These are phyloP conservation scores for Euglossa dilemma DNA, from an alignment of 1,140 invertebrate species.

Conservation along the genomic window DNA sequence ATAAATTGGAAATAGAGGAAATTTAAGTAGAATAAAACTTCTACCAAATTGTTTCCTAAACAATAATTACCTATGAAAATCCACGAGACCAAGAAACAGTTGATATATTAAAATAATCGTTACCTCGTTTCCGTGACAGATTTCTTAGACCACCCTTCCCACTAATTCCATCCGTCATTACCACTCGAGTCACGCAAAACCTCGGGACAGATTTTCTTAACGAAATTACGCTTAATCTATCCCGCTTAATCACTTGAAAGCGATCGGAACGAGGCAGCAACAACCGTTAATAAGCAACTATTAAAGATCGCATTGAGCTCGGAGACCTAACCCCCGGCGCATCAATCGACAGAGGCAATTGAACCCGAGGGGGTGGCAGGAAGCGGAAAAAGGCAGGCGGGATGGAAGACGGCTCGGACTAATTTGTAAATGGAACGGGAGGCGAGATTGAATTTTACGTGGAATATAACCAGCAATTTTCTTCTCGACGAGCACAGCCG, in stretches of 20 bases:
- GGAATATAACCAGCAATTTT: conserved; percentile 72
- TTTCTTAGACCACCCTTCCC: too few species aligned
- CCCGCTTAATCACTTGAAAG: not conserved
- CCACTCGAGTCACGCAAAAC: too few species aligned
- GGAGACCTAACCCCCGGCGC: not conserved
- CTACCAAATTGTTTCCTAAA: too few species aligned
- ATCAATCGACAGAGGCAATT: conserved; percentile 9
- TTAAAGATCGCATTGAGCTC: not conserved
- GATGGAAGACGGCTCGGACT: conserved; percentile 46
- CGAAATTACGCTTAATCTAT: not conserved
- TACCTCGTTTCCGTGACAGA: too few species aligned
- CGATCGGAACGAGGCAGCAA: not conserved
- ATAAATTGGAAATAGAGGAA: too few species aligned
- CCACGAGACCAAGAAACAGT: too few species aligned
- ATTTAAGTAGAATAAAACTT: too few species aligned
- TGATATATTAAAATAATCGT: too few species aligned
- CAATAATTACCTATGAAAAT: too few species aligned
- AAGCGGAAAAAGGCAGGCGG: not conserved
- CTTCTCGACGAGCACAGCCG: conserved; percentile 51
- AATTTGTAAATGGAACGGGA: conserved; percentile 73
- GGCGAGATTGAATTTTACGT: conserved; percentile 74
- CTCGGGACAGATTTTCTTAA: not conserved
- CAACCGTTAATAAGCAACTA: not conserved
- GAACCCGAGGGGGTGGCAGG: too few species aligned
- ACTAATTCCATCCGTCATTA: too few species aligned